A percentile compares a stretch with the other conserved stretches of the same genome.
Evolutionary conservation across 2,888 invertebrate genomes (phyloP).

Genomic region (Kryphioiulus occultus): DNA sequence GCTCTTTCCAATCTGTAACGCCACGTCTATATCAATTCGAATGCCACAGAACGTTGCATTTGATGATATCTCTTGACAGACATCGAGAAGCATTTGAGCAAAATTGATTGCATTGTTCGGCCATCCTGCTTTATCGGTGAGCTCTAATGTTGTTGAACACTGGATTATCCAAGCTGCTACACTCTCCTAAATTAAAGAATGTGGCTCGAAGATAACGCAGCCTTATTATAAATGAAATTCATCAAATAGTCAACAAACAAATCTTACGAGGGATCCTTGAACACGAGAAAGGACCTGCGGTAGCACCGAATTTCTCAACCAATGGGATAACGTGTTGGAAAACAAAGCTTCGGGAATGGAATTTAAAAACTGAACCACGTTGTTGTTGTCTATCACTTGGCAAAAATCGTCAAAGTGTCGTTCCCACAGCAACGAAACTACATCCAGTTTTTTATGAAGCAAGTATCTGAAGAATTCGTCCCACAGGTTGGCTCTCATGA

Average conservation of each 20-base stretch:
- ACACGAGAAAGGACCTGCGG: not conserved
- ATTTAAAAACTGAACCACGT: not conserved
- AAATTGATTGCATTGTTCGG: conserved; percentile 22
- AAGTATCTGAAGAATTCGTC: conserved; percentile 2
- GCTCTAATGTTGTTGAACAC: not conserved
- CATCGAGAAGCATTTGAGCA: conserved; percentile 6
- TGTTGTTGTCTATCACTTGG: not conserved
- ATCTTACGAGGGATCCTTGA: conserved; percentile 21
- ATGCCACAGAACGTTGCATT: not conserved
- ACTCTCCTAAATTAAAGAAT: not conserved
- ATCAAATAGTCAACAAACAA: not conserved
- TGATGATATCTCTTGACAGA: not conserved
- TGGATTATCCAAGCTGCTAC: conserved; percentile 22
- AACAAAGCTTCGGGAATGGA: not conserved
- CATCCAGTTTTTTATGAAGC: not conserved
- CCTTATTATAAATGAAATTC: too few species aligned
- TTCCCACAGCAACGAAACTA: conserved; percentile 27
- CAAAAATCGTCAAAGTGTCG: not conserved
- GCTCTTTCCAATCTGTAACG: not conserved
- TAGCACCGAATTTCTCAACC: conserved; percentile 12
- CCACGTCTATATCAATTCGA: not conserved
- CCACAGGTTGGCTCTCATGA: conserved; percentile 16
- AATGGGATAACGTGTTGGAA: conserved; percentile 4
- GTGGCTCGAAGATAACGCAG: too few species aligned
- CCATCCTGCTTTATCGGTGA: conserved; percentile 25